Evolutionary conservation across 2,113 vertebrate genomes (phyloP), one percentile per base, ranked within the genome.

Genomic region (Xyrauchen texanus): DNA sequence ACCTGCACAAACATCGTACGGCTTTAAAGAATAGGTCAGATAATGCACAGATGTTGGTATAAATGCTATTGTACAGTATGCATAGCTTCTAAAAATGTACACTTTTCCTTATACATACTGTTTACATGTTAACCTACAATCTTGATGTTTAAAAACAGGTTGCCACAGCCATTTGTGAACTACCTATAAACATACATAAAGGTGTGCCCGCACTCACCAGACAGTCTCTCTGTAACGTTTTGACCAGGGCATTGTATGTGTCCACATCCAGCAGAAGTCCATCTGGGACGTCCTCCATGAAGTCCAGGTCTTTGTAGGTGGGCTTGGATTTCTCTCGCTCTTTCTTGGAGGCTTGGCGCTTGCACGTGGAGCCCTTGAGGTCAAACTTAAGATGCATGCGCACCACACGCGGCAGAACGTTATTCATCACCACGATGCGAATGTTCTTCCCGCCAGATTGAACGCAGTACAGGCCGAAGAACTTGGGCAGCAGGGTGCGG

Each of bases 351-450:
- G 97, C 97, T 3, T 95, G 90, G 21, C 98, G 95, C 89, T 99
- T 99, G 85, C 96, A 98, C 0, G 98, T 99, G 0, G 98, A 99
- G 82, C 98, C 98, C 90, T 98, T 99, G 78, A 99, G 92, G 89
- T 99, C 98, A 0, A 97, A 99, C 77, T 99, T 99, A 64, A 98
- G 94, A 88, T 99, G 97, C 98, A 99, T 98, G 83, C 95, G 95
- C 44, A 99, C 94, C 0, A 95, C 95, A 0, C 98, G 94, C 0
- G 98, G 98, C 80, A 99, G 88, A 52, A 99, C 92, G 55, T 99
- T 99, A 93, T 99, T 99, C 98, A 99, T 99, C 61, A 97, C 98
- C 0, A 95, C 94, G 15, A 99, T 91, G 0, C 98, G 91, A 89
- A 99, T 99, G 91, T 99, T 99, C 88, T 98, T 99, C 76, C 98